Evolutionary conservation across 2,113 vertebrate genomes (phyloP).

Genomic region (Anguilla rostrata): DNA sequence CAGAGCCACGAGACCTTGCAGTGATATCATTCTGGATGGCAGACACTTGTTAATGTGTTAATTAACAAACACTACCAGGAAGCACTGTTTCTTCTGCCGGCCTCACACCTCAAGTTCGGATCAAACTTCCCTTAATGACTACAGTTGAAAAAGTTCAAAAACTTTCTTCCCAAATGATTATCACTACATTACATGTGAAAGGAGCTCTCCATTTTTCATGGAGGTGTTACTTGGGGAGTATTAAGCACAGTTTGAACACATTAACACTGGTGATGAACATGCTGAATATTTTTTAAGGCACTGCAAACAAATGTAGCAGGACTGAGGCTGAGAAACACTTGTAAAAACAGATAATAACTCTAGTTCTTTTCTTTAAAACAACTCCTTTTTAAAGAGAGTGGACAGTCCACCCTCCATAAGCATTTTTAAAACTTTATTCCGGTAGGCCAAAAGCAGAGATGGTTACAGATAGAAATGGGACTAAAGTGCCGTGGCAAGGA

Average conservation of each 20-base stretch:
- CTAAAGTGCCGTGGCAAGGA: no score
- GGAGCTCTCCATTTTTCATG: not conserved
- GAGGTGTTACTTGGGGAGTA: not conserved
- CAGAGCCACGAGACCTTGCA: not conserved
- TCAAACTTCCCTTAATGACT: slow-evolving; percentile 12
- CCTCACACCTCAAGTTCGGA: slow-evolving; percentile 13
- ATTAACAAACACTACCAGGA: slow-evolving; percentile 14
- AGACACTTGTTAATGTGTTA: slow-evolving; percentile 20
- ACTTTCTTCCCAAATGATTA: slow-evolving; percentile 9
- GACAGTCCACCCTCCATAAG: no score
- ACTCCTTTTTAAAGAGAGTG: no score
- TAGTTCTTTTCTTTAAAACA: not conserved
- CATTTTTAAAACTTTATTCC: no score
- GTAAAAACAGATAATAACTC: not conserved
- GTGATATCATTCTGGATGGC: slow-evolving; percentile 10
- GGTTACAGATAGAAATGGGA: no score
- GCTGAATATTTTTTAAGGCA: not conserved
- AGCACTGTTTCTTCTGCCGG: slow-evolving; percentile 3
- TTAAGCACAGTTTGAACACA: not conserved
- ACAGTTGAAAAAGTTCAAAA: not conserved
- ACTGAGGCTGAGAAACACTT: not conserved
- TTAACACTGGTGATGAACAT: not conserved
- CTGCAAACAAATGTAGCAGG: not conserved
- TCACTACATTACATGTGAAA: slow-evolving; percentile 2
- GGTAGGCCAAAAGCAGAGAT: no score